phyloP scores from a whole-genome alignment of 2,888 invertebrate genomes.

The Calliphora vomitoria region DNA sequence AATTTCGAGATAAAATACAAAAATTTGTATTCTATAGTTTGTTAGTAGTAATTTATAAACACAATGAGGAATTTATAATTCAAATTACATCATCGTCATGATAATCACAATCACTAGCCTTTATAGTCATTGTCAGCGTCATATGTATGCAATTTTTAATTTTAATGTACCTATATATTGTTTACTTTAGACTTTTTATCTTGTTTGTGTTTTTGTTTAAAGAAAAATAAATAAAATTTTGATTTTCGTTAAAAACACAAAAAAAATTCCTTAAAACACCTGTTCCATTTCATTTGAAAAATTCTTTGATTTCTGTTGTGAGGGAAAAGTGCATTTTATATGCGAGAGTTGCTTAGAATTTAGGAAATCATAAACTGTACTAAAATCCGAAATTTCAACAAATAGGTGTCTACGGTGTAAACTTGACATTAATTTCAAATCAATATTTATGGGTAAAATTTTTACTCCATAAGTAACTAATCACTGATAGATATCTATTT shows the following conservation, averaged over 20 bases:
- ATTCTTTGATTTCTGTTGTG: neutral
- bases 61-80: constrained; percentile 64
- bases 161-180: neutral
- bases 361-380: too few species aligned
- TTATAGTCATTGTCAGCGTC: neutral
- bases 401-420: too few species aligned
- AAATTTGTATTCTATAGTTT: neutral
- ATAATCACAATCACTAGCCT: neutral
- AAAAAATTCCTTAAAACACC: constrained; percentile 28
- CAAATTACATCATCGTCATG: constrained; percentile 59
- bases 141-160: constrained; percentile 33
- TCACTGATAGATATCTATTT: too few species aligned
- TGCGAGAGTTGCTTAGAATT: too few species aligned
- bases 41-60: constrained; percentile 34
- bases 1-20: constrained; percentile 47
- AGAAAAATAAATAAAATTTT: constrained; percentile 5
- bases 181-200: constrained; percentile 1
- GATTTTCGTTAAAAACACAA: neutral
- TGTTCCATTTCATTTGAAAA: constrained; percentile 30
- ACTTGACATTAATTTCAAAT: too few species aligned
- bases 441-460: too few species aligned
- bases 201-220: neutral
- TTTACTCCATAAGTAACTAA: too few species aligned
- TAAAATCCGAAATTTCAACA: too few species aligned
- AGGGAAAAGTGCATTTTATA: too few species aligned